Base-by-base conservation (phyloP, 2,888 invertebrate genomes). In the Synergus gifuensis region DNA sequence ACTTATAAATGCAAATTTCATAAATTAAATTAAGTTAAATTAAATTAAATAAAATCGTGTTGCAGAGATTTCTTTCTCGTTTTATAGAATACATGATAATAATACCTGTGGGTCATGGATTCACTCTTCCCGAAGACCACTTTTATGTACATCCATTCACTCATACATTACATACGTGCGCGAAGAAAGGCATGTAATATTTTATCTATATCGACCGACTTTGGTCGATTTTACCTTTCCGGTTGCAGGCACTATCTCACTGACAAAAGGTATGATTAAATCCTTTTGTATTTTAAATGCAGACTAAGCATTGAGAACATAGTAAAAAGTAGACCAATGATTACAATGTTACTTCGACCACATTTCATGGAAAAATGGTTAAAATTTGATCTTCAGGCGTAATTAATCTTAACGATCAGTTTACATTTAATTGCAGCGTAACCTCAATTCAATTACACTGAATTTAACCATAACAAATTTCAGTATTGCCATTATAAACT, bases 31-130 rank as follows among this genome's bases (percentile, higher is more conserved):
- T 36, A 36, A 36, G 36, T 36, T 73, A 73, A 73, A 73, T 73
- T 54, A 73, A 73, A 73, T 73, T 40, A 73, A 73, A 73, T 73
- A 54, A 54, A 36, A 73, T 54, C 49, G 36, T 73, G 14, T 73
- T 28, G 11, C 9, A 73, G 73, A 73, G 36, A 73, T 54, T 73
- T 54, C 14, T 69, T 49, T 73, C 36, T 49, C 73, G n/a, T 73
- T 54, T 28, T 36, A 54, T 36, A 54, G 16, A 11, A 54, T 73
- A 73, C 36, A 49, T 49, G 14, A 69, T 28, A 49, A 69, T 73
- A 73, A 73, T 73, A 73, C 46, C 73, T 73, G 49, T 28, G 49
- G 69, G 73, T 73, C 73, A 73, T 73, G 73, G 73, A 73, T 73
- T 73, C 28, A 73, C 69, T 36, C 54, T 73, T 73, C 73, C n/a